A percentile compares a stretch with the other conserved stretches of the same genome.
These are phyloP conservation scores for Neomicropteryx cornuta DNA, from an alignment of 1,140 invertebrate species.

Conservation along the genomic window DNA sequence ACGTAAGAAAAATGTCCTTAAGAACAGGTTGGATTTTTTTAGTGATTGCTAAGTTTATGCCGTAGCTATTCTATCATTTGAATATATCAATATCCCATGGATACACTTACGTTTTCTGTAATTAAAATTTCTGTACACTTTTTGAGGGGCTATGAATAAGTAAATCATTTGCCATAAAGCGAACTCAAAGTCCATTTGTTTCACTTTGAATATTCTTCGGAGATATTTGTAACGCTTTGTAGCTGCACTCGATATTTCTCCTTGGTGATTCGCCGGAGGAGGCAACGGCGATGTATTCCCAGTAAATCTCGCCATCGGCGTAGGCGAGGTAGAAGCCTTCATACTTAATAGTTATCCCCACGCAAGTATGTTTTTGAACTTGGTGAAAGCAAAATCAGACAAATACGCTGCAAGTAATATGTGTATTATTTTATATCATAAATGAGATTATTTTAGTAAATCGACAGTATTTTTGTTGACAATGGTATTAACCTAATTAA, in stretches of 20 bases:
- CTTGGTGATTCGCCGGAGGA: slow-evolving; percentile 46
- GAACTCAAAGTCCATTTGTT: slow-evolving; percentile 99
- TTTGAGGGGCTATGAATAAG: slow-evolving; percentile 89
- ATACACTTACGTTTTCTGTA: slow-evolving; percentile 88
- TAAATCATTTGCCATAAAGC: slow-evolving; percentile 98
- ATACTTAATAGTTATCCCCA: slow-evolving; percentile 40
- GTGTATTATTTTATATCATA: too few species aligned
- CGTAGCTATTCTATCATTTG: too few species aligned
- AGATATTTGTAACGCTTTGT: slow-evolving; percentile 91
- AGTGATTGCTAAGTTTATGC: too few species aligned
- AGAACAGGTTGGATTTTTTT: too few species aligned
- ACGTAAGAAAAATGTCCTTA: too few species aligned
- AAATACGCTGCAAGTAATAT: too few species aligned
- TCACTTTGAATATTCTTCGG: slow-evolving; percentile 80
- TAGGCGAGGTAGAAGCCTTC: slow-evolving; percentile 56
- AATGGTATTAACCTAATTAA: too few species aligned
- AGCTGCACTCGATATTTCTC: slow-evolving; percentile 70
- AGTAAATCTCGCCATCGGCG: slow-evolving; percentile 31
- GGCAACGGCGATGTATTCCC: slow-evolving; percentile 44
- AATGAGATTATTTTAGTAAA: too few species aligned
- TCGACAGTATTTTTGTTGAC: too few species aligned
- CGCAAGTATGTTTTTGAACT: too few species aligned
- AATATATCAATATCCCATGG: slow-evolving; percentile 4
- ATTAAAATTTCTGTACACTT: slow-evolving; percentile 96
- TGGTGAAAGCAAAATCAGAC: too few species aligned